Evolutionary conservation across 2,888 invertebrate species (phyloP), one percentile per base, ranked within the genome.

Genomic region (Lissonota sp.): DNA sequence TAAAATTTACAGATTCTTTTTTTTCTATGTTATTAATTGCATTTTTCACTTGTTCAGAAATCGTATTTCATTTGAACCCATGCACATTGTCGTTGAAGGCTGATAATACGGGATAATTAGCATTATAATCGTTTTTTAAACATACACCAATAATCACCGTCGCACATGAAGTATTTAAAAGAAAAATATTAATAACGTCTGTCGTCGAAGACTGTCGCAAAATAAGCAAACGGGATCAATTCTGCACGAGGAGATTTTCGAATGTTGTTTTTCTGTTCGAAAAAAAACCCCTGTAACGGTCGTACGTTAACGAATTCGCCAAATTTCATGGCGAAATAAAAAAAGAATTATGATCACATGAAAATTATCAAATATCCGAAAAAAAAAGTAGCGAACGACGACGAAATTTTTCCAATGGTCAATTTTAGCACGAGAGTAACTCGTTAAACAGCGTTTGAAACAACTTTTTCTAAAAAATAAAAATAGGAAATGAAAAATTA

Each of bases 141-240:
- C 7, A 53, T 7, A 5, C n/a, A n/a, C n/a, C n/a, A 53, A 53
- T 14, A 53, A 12, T 14, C 12, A 53, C 7, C 12, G 6, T 4
- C 12, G 14, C 12, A 53, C 12, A 12, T 14, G 14, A 14, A 53
- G 14, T 7, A 53, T 14, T n/a, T 26, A 26, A 26, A 26, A 26
- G 72, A 79, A 42, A 51, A 83, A 79, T 74, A 77, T 73, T 79
- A 63, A 72, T 57, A 67, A 86, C 83, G 85, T 85, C 63, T 60
- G 81, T 83, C 79, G 67, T 81, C 84, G 63, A 84, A 87, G 84
- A 88, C 86, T 88, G 87, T 83, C 78, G 69, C 42, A 80, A 87
- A 76, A 85, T 80, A 80, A 83, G 86, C 83, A 87, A 88, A 88
- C 86, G 90, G 90, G 90, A 90, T 88, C 90, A 90, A 90, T 82